Base-by-base conservation (phyloP, 2,797 vertebrate species). In the Podarcis lilfordi region DNA sequence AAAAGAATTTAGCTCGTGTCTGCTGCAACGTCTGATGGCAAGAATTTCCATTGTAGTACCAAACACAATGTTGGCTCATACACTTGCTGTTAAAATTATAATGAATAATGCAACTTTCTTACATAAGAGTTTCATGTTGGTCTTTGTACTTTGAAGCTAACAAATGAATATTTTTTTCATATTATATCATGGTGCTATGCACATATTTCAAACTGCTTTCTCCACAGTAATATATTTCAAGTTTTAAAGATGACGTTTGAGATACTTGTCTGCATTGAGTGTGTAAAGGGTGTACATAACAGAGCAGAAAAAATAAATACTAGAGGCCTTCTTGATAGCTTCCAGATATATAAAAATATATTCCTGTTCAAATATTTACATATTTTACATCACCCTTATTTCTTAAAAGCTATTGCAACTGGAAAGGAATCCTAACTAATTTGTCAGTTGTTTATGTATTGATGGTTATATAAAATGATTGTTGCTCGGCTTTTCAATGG, bases 321-420 rank as follows among this genome's bases (percentile, higher is more conserved):
- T 74, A 27, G 29, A 85, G 50, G 27, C 37, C 40, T 23, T 32
- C 32, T 85, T 80, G n/a, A 80, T 45, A 74, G 19, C 40, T 80
- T 80, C 37, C 37, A 85, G 35, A 81, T 55, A 71, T 55, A 15
- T 1, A 0, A 0, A 55, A 88, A 32, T 19, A 72, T 75, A 59
- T 9, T 76, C 4, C 4, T 5, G n/a, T 86, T 29, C 37, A 61
- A 85, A 19, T 77, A 75, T 76, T 88, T 76, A 40, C 32, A 37
- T 90, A 19, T 13, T 87, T 55, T 40, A 8, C 80, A 32, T 6
- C 35, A 13, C 86, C 5, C 25, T 84, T 69, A 27, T 72, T 86
- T n/a, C 55, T 91, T 40, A 90, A 21, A 87, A 91, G 68, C 23
- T 4, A 5, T 59, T 89, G 85, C 43, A 66, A 8, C 23, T 84